A percentile compares a stretch with the other conserved stretches of the same genome.
Evolutionary conservation across 1,140 invertebrate genomes (phyloP).

Genomic region (Copidosoma floridanum): DNA sequence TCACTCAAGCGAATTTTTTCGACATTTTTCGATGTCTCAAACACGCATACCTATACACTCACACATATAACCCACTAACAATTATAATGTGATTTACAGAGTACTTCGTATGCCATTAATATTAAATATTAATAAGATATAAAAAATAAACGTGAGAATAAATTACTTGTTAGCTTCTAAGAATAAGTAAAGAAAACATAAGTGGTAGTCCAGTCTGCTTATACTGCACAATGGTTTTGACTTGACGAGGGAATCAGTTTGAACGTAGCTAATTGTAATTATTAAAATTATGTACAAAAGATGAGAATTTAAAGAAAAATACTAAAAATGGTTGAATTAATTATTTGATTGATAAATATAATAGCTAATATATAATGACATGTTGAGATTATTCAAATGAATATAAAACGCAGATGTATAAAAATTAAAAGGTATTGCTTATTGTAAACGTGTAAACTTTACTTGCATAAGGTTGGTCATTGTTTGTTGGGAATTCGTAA

Average conservation of each 20-base stretch:
- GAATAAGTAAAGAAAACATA: not conserved
- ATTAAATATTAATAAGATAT: not conserved
- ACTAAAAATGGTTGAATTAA: conserved; percentile 15
- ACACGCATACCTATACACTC: no score
- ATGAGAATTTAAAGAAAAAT: not conserved
- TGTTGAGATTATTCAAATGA: conserved; percentile 16
- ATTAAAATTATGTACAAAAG: conserved; percentile 11
- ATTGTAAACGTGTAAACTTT: no score
- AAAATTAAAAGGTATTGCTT: conserved; percentile 13
- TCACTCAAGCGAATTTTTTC: not conserved
- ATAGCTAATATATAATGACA: conserved; percentile 18
- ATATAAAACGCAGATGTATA: conserved; percentile 3
- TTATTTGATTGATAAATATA: conserved; percentile 6
- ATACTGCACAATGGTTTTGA: no score
- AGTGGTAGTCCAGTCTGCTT: no score
- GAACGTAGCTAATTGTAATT: conserved; percentile 5
- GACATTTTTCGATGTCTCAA: no score
- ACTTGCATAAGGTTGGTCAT: no score
- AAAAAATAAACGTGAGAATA: no score
- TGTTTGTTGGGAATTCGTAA: no score
- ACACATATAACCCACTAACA: no score
- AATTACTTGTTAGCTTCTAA: no score
- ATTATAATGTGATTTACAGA: not conserved
- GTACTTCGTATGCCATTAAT: conserved; percentile 5
- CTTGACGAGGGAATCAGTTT: conserved; percentile 14